Conservation (phyloP, 2,113 vertebrate species). For the Aix galericulata region DNA sequence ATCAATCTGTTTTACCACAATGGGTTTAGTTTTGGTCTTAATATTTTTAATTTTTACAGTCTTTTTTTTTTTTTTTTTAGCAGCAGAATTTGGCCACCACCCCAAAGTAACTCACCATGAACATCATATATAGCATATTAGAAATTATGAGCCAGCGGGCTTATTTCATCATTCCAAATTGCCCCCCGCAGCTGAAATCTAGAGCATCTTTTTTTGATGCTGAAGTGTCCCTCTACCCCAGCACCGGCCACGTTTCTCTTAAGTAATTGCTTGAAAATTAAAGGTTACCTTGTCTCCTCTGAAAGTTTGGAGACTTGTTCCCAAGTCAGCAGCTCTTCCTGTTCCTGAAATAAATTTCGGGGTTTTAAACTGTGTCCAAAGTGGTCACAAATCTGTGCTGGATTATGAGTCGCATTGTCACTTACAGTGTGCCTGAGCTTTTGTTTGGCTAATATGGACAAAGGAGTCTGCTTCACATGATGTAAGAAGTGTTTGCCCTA, state of each 20-base stretch:
- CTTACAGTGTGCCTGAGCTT: slow-evolving; percentile 53
- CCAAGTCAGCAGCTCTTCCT: slow-evolving; percentile 26
- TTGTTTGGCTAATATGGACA: slow-evolving; percentile 70
- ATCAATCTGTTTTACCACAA: background rate
- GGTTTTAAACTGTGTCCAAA: slow-evolving; percentile 55
- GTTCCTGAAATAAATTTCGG: slow-evolving; percentile 49
- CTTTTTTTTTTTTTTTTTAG: background rate
- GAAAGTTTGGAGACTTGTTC: background rate
- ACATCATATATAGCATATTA: background rate
- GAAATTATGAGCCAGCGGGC: background rate
- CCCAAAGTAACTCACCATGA: background rate
- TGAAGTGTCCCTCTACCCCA: background rate
- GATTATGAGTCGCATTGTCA: slow-evolving; percentile 52
- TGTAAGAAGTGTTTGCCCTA: slow-evolving; percentile 74
- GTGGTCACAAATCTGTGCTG: slow-evolving; percentile 53
- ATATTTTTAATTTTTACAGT: slow-evolving; percentile 1
- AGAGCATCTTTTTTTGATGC: slow-evolving; percentile 1
- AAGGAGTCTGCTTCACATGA: slow-evolving; percentile 68
- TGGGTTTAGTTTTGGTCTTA: background rate
- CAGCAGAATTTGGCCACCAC: background rate
- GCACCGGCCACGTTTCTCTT: slow-evolving; percentile 16
- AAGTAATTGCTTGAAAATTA: slow-evolving; percentile 46
- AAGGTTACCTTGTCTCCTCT: slow-evolving; percentile 25
- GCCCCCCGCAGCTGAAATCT: slow-evolving; percentile 35
- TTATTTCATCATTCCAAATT: slow-evolving; percentile 2